Evolutionary conservation across 2,888 invertebrate genomes (phyloP), one percentile per base, ranked within the genome.

Genomic region (Glaucopsyche alexis): DNA sequence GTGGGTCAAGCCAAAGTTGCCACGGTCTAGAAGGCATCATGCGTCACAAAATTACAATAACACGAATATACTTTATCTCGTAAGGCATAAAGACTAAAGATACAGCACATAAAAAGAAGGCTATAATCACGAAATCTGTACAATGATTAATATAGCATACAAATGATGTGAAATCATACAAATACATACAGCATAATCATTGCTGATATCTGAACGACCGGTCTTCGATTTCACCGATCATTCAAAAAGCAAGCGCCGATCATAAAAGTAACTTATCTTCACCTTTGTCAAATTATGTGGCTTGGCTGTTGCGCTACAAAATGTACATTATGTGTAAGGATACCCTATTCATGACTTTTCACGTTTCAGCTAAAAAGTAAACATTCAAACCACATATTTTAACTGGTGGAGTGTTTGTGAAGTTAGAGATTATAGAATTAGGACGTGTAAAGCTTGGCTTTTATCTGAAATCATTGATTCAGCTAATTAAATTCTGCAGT

Each of bases 1-100:
- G 71, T 77, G 76, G 77, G 77, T 78, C 79, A 77, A 75, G 70
- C 73, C 71, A 19, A 45, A 67, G 67, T 19, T 13, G 47, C 74
- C 47, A 67, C 71, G 67, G 72, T 71, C 64, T 65, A 71, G 38
- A 71, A 40, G 64, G 50, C 65, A 67, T 64, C 29, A 71, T 42
- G 47, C 71, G 49, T 19, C 38, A 11, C 50, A 65, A 14, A 19
- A 38, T 19, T 60, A 60, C 60, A 42, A 29, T 29, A 9, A 2
- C 29, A 9, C n/a, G 13, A 16, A 11, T 19, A 19, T 47, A 67
- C 67, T 42, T 47, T 67, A 47, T 11, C 19, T 14, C 14, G 19
- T 5, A 5, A 5, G 19, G 9, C 4, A 55, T 55, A 55, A 55
- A 55, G 11, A 55, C 19, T 55, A 1, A 55, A 55, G 40, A 42